Percentiles rank a stretch among this genome's conserved stretches.
phyloP scores from a whole-genome alignment of 2,113 vertebrate species.

The Nerophis ophidion region DNA sequence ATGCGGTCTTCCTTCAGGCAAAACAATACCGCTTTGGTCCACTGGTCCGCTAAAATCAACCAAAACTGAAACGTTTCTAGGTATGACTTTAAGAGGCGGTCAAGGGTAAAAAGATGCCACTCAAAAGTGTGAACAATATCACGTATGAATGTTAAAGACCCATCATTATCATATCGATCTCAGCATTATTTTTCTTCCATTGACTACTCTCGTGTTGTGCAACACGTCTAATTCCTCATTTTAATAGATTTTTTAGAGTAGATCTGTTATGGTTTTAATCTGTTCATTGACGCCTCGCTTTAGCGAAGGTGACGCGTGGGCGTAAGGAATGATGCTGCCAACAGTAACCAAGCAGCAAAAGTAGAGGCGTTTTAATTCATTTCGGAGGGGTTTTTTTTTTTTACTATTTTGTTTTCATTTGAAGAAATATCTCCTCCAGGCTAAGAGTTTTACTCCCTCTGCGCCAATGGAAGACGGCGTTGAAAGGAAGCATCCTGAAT shows the following conservation, averaged over 20 bases:
- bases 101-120: too few species aligned
- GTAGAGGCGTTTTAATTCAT: neutral
- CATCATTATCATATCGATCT: too few species aligned
- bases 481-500: neutral
- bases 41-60: too few species aligned
- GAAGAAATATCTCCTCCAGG: neutral
- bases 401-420: neutral
- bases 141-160: too few species aligned
- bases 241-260: neutral
- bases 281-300: neutral
- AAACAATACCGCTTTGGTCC: too few species aligned
- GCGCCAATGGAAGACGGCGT: neutral
- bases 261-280: neutral
- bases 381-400: neutral
- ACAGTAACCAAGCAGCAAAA: neutral
- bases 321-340: neutral
- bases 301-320: neutral
- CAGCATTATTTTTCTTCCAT: too few species aligned
- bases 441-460: neutral
- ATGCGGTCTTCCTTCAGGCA: too few species aligned
- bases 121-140: too few species aligned
- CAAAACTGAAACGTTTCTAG: too few species aligned
- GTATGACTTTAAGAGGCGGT: too few species aligned
- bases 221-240: neutral
- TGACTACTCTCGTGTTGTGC: too few species aligned